These are phyloP conservation scores for Acleris sparsana DNA, from an alignment of 2,888 invertebrate species.

Conservation along the genomic window DNA sequence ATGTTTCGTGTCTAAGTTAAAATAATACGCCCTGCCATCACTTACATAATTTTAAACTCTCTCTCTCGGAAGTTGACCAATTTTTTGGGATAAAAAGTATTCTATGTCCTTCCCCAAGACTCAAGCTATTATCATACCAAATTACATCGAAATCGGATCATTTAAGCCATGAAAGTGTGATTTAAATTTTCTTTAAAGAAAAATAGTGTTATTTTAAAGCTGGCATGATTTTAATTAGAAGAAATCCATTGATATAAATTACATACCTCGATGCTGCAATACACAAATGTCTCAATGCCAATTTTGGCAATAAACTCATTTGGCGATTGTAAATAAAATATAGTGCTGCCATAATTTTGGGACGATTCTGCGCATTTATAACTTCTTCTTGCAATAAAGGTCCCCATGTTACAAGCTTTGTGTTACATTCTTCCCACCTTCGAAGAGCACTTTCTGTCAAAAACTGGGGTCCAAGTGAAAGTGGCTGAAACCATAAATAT, in stretches of 20 bases:
- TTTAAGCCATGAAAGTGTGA: too few relatives aligned
- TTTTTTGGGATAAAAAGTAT: too few relatives aligned
- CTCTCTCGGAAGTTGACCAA: too few relatives aligned
- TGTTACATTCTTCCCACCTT: constrained; percentile 94
- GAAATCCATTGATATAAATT: not conserved
- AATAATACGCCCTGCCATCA: too few relatives aligned
- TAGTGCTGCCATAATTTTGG: constrained; percentile 94
- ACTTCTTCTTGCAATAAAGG: constrained; percentile 95
- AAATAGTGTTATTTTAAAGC: too few relatives aligned
- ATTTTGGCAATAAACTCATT: constrained; percentile 90
- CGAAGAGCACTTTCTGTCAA: constrained; percentile 93
- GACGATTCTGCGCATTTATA: constrained; percentile 95
- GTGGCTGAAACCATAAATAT: constrained; percentile 81
- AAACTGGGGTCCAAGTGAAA: constrained; percentile 89
- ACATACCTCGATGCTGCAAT: constrained; percentile 89
- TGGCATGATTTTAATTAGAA: not conserved
- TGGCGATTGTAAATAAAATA: constrained; percentile 95
- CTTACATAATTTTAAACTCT: too few relatives aligned
- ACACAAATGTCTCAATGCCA: constrained; percentile 91
- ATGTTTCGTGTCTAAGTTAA: too few relatives aligned
- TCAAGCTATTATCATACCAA: too few relatives aligned
- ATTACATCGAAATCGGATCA: too few relatives aligned
- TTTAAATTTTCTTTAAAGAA: too few relatives aligned
- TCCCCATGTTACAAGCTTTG: constrained; percentile 94
- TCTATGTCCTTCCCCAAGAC: too few relatives aligned